Evolutionary conservation across 2,797 vertebrate species (phyloP), one percentile per base, ranked within the genome.

Genomic region (Mareca penelope): DNA sequence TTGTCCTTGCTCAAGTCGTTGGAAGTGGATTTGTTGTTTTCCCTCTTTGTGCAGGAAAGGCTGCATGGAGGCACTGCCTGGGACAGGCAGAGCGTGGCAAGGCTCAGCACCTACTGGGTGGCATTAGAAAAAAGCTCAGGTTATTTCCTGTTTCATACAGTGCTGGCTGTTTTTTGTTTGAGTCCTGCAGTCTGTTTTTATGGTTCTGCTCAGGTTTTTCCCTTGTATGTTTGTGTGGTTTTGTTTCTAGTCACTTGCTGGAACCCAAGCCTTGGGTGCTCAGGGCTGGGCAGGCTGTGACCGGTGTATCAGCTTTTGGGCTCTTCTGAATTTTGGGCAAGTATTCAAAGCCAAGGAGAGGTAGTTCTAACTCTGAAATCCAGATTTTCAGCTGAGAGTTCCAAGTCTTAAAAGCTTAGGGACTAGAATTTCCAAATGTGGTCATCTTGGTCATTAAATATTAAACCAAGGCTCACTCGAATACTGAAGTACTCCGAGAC

Each of bases 371-470:
- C 81, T 88, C 46, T 82, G 53, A 94, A 90, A 80, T 68, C 44
- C 31, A 60, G 42, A 59, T 76, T 93, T 86, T 67, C 90, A 88
- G 40, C 60, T 60, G 8, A 68, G 44, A 79, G 35, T 59, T 92
- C 69, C 0, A 0, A 52, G 46, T 81, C 4, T 52, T 10, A 39
- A 85, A 31, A 79, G 63, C 89, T 88, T 12, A 65, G 78, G 75
- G 89, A 60, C 44, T 80, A 55, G 73, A 82, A 82, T 93, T 91
- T 94, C 89, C 75, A 71, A 52, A 46, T 15, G 29, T 56, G 46
- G 26, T 73, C 72, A 35, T 81, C 80, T 90, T 73, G 57, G 24
- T 88, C 85, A 68, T 95, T 82, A 93, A 93, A 95, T 91, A 89
- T 91, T 90, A 80, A 90, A 77, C 9, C 8, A 31, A 79, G 40